Percentiles rank a stretch among this genome's conserved stretches.
Evolutionary conservation across 1,140 invertebrate genomes (phyloP).

Genomic region (Oryctes rhinoceros): DNA sequence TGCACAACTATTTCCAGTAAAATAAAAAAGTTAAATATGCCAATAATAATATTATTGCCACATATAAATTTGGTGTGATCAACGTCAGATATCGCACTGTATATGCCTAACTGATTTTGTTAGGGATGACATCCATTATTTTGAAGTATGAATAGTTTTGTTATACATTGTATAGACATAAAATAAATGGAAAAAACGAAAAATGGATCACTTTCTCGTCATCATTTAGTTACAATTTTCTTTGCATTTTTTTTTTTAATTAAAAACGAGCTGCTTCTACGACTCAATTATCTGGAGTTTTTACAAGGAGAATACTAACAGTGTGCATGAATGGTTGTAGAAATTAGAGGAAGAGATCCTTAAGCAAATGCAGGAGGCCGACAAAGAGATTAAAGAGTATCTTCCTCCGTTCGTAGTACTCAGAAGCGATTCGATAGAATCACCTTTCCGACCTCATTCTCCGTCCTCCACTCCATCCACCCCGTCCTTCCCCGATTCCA

Average conservation of each 20-base stretch:
- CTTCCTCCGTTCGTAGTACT: slow-evolving; percentile 31
- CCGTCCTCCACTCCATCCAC: slow-evolving; percentile 52
- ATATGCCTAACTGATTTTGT: too few species aligned
- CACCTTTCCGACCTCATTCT: slow-evolving; percentile 44
- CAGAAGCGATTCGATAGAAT: slow-evolving; percentile 18
- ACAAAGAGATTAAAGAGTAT: slow-evolving; percentile 43
- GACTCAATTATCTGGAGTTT: slow-evolving; percentile 8
- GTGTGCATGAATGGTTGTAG: slow-evolving; percentile 51
- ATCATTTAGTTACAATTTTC: neutral
- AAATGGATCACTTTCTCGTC: neutral
- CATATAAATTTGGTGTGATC: too few species aligned
- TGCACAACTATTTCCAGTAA: too few species aligned
- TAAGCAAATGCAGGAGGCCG: slow-evolving; percentile 45
- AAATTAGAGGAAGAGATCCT: slow-evolving; percentile 54
- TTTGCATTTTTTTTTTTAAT: neutral
- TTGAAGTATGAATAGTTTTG: too few species aligned
- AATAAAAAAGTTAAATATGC: too few species aligned
- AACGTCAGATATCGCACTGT: too few species aligned
- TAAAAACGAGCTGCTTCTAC: slow-evolving; percentile 11
- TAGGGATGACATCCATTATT: too few species aligned
- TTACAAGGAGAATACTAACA: slow-evolving; percentile 7
- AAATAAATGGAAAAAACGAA: neutral
- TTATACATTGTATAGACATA: neutral
- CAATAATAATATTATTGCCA: too few species aligned
- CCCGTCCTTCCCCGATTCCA: slow-evolving; percentile 48